Conservation (phyloP, 2,113 vertebrate genomes). For the Seriola rivoliana region DNA sequence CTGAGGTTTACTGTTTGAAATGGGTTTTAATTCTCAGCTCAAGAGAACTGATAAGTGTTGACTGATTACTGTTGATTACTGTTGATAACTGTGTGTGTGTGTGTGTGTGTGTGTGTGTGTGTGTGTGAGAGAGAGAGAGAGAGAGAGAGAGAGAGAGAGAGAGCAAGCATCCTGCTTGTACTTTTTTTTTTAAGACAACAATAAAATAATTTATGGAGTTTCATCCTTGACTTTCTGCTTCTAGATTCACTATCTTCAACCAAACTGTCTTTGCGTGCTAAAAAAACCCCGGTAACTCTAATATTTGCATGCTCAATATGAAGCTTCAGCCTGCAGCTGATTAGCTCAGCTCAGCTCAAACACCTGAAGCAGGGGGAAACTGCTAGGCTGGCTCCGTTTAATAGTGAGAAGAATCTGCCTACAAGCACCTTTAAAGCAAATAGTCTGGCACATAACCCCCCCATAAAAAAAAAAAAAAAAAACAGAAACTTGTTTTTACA, state of each 20-base stretch:
- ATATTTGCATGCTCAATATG: neutral
- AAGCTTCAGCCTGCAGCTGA: neutral
- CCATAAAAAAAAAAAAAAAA: neutral
- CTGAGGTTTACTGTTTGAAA: slow-evolving; percentile 53
- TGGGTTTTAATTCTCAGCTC: slow-evolving; percentile 37
- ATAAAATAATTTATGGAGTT: neutral
- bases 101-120: slow-evolving; percentile 1
- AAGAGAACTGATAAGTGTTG: slow-evolving; percentile 25
- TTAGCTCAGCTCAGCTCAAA: slow-evolving; percentile 10
- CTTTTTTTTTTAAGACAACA: neutral
- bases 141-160: too few species aligned
- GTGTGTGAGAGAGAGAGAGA: neutral
- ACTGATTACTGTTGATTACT: slow-evolving; percentile 50
- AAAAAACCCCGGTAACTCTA: neutral
- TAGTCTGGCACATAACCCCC: neutral
- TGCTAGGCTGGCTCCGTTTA: neutral
- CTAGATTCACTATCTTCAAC: neutral
- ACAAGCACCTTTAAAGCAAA: neutral
- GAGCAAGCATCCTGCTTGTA: neutral
- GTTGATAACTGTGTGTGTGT: slow-evolving; percentile 4
- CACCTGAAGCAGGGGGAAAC: neutral
- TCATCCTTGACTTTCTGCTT: neutral
- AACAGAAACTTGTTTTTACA: neutral
- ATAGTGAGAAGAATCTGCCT: neutral
- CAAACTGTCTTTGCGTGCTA: neutral